These are phyloP conservation scores for Idaea straminata DNA, from an alignment of 2,888 invertebrate genomes.

Conservation along the genomic window DNA sequence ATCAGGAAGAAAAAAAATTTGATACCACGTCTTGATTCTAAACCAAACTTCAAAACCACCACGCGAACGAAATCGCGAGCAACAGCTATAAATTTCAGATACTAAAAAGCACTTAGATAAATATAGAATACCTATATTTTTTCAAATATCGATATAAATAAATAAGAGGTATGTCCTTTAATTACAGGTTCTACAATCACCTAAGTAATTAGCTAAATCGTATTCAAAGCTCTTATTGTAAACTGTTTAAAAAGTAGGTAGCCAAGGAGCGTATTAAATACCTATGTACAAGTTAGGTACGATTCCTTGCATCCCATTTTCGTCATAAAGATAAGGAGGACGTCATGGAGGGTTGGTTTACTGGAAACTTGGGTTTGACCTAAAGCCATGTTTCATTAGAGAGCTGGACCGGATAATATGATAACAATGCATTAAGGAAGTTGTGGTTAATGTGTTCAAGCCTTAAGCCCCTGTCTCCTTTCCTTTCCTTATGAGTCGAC, in stretches of 20 bases:
- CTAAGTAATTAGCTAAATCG: background rate
- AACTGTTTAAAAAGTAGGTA: background rate
- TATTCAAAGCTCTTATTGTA: background rate
- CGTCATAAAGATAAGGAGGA: slow-evolving; percentile 41
- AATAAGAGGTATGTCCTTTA: too few species aligned
- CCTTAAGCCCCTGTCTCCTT: slow-evolving; percentile 36
- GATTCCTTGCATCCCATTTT: slow-evolving; percentile 16
- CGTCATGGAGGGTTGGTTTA: slow-evolving; percentile 42
- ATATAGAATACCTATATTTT: too few species aligned
- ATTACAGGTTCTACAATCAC: too few species aligned
- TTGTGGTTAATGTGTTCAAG: slow-evolving; percentile 39
- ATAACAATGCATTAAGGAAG: slow-evolving; percentile 55
- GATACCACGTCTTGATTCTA: too few species aligned
- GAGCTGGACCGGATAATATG: slow-evolving; percentile 41
- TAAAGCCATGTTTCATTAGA: slow-evolving; percentile 54
- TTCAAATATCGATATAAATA: too few species aligned
- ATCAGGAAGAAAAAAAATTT: too few species aligned
- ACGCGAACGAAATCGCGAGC: too few species aligned
- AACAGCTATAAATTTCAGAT: too few species aligned
- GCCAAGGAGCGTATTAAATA: background rate
- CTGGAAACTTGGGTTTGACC: slow-evolving; percentile 40
- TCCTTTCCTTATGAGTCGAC: slow-evolving; percentile 29
- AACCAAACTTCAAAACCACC: too few species aligned
- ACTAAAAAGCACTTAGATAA: too few species aligned
- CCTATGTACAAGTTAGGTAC: background rate